phyloP scores from a whole-genome alignment of 2,113 vertebrate genomes.

The Melanerpes formicivorus region DNA sequence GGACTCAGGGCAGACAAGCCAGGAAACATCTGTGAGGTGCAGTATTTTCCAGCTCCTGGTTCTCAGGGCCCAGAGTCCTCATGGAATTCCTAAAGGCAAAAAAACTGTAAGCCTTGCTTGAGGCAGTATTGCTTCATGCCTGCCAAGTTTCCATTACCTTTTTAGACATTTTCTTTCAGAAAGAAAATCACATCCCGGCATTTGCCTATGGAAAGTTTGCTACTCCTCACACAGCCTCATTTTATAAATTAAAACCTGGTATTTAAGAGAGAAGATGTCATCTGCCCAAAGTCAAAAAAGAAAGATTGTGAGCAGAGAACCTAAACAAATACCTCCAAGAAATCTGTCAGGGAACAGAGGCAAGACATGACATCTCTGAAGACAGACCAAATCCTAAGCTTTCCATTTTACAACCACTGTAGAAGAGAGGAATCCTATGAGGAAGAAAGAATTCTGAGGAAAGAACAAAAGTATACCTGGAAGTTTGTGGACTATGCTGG shows the following conservation, averaged over 20 bases:
- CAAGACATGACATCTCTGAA: not conserved
- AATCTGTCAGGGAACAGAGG: not conserved
- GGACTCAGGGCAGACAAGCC: not conserved
- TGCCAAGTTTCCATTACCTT: not conserved
- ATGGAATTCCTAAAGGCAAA: not conserved
- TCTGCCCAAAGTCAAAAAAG: not conserved
- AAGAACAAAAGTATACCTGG: not conserved
- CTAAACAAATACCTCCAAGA: not conserved
- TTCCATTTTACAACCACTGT: accelerated
- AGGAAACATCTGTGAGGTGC: not conserved
- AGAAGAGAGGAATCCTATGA: not conserved
- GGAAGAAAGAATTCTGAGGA: not conserved
- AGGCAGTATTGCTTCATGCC: accelerated
- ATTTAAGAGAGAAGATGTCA: not conserved
- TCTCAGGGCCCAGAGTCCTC: not conserved
- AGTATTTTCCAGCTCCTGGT: not conserved
- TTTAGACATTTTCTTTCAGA: not conserved
- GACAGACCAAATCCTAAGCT: not conserved
- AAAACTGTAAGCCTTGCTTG: not conserved
- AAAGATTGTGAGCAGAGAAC: not conserved
- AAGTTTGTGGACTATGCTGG: not conserved
- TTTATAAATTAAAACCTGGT: not conserved
- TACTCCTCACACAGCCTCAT: not conserved
- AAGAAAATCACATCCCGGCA: not conserved
- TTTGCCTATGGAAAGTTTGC: not conserved